phyloP scores from a whole-genome alignment of 1,140 invertebrate species.

The Pogonomyrmex barbatus region DNA sequence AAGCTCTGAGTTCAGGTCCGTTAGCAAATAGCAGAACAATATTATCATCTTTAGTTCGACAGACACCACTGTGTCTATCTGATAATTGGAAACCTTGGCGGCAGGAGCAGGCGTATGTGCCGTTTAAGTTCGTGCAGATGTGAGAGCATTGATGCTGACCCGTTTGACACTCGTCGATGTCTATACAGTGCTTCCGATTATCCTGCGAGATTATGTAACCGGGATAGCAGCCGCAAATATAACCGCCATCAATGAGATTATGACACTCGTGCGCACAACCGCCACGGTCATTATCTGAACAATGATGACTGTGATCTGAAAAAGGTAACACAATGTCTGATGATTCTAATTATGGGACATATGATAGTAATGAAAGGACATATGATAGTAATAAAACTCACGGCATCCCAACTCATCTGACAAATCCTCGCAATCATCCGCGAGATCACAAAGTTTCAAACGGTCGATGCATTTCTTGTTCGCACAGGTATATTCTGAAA shows the following conservation, averaged over 20 bases:
- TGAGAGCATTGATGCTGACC: constrained; percentile 96
- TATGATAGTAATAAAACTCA: constrained; percentile 83
- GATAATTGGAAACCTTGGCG: constrained; percentile 92
- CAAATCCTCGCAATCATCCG: constrained; percentile 93
- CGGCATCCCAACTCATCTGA: constrained; percentile 97
- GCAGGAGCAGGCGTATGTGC: constrained; percentile 95
- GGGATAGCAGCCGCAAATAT: constrained; percentile 94
- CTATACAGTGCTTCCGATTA: constrained; percentile 92
- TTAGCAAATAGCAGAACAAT: constrained; percentile 91
- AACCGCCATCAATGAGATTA: constrained; percentile 93
- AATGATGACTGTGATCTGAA: constrained; percentile 90
- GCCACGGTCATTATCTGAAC: constrained; percentile 91
- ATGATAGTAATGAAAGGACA: not conserved
- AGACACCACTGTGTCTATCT: constrained; percentile 93
- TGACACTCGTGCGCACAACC: constrained; percentile 97
- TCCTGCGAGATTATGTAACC: constrained; percentile 93
- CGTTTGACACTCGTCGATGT: constrained; percentile 96
- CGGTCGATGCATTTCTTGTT: constrained; percentile 96
- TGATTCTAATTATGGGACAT: not conserved
- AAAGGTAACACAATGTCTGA: constrained; percentile 34
- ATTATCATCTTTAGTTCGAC: constrained; percentile 89
- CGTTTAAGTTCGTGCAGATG: constrained; percentile 96
- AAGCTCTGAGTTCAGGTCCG: constrained; percentile 94
- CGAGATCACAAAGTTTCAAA: constrained; percentile 93
- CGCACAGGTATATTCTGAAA: constrained; percentile 94